Conservation (phyloP, 2,888 invertebrate genomes). For the Aphelenchoides bicaudatus region DNA sequence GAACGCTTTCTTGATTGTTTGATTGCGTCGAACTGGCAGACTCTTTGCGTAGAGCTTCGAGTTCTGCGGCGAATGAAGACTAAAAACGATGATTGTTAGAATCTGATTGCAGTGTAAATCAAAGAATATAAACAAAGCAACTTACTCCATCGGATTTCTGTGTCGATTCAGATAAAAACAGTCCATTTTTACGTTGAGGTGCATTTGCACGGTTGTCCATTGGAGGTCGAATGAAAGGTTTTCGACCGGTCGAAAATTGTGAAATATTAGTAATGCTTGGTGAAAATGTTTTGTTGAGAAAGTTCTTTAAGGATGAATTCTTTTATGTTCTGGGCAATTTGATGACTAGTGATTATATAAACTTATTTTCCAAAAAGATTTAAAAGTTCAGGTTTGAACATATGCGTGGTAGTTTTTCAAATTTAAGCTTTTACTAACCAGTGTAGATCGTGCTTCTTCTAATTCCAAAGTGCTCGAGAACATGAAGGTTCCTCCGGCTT, state of each 20-base stretch:
- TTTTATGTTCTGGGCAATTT: too few species aligned
- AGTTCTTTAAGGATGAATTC: too few species aligned
- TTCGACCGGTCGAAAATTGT: slow-evolving; percentile 16
- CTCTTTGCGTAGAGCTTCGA: slow-evolving; percentile 53
- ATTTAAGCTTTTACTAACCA: too few species aligned
- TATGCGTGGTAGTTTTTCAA: too few species aligned
- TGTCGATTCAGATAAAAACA: slow-evolving; percentile 35
- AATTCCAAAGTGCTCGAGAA: slow-evolving; percentile 2
- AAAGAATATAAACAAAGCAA: background rate
- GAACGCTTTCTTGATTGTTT: slow-evolving; percentile 23
- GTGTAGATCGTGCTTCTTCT: background rate
- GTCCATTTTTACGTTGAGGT: slow-evolving; percentile 44
- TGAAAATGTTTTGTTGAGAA: too few species aligned
- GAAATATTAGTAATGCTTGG: too few species aligned
- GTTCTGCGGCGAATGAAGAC: slow-evolving; percentile 40
- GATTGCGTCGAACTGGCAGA: slow-evolving; percentile 40
- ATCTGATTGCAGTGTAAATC: background rate
- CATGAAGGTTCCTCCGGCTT: too few species aligned
- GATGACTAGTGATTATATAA: too few species aligned
- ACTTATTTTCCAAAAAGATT: too few species aligned
- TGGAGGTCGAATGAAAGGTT: slow-evolving; percentile 22
- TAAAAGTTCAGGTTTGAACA: too few species aligned
- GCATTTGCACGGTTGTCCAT: slow-evolving; percentile 28
- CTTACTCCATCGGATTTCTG: slow-evolving; percentile 8
- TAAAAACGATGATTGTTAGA: slow-evolving; percentile 23